Evolutionary conservation across 2,888 invertebrate species (phyloP), one percentile per base, ranked within the genome.

Genomic region (Trachelus iudaicus): DNA sequence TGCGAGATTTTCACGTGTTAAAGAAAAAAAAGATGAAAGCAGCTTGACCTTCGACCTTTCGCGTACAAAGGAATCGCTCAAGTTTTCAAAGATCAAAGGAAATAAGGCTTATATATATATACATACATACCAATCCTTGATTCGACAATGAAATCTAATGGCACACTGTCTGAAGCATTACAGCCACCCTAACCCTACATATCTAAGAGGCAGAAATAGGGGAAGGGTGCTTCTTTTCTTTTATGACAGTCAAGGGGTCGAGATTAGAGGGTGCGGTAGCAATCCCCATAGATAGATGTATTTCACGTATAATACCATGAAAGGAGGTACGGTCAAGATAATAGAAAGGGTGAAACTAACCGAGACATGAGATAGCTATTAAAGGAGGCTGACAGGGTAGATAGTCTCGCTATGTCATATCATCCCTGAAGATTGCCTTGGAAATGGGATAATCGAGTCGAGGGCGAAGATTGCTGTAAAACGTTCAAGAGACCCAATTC

Each of bases 371-470:
- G 56, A 56, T 56, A 56, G 56, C 56, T 37, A 69, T 69, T 82
- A 71, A 84, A 82, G 9, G 71, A 56, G 35, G 78, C 37, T 76
- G 74, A 80, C 76, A 77, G 73, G 77, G 15, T 56, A 56, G 23
- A 15, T 56, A 56, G 56, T 56, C 56, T 23, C 77, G 69, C 77
- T 37, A 34, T 76, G 76, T 40, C 73, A 76, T 69, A 69, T 81
- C 76, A 81, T 79, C 73, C 77, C 68, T 40, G 69, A 74, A 76
- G 73, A 81, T 84, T 80, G 71, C 75, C 35, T 56, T 56, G 73
- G 31, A 73, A 75, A 79, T 71, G 37, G 69, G 56, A 76, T 81
- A 82, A 84, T 80, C 76, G 40, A 79, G 71, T 73, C 73, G 23
- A 35, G 15, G 68, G 73, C 40, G 71, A 71, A 81, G 77, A 81